These are phyloP conservation scores for Oryzias javanicus DNA, from an alignment of 2,113 vertebrate species.

Conservation along the genomic window DNA sequence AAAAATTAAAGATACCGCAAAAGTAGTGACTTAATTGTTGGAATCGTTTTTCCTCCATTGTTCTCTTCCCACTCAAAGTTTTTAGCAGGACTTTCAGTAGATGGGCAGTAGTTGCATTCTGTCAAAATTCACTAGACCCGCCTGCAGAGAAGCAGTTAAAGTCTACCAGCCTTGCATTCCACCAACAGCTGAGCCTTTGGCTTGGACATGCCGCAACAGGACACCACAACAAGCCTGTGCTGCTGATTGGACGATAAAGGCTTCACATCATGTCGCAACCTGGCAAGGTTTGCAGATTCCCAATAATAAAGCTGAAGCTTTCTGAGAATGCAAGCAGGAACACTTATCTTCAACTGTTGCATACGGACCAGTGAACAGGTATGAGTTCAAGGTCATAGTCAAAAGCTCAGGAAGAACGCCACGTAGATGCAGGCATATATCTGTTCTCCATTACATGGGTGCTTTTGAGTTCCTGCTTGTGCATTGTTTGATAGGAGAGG, in stretches of 20 bases:
- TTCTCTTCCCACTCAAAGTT: not conserved
- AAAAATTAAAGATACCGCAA: too few relatives aligned
- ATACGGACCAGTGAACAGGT: conserved; percentile 6
- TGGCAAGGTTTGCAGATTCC: conserved; percentile 33
- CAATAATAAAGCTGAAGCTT: conserved; percentile 10
- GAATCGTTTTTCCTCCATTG: too few relatives aligned
- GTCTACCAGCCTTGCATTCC: conserved; percentile 52
- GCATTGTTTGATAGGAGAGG: too few relatives aligned
- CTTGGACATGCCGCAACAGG: conserved; percentile 60
- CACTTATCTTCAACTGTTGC: conserved; percentile 11
- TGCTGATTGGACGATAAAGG: conserved; percentile 22
- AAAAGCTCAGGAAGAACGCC: too few relatives aligned
- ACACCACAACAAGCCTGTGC: conserved; percentile 36
- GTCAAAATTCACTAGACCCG: conserved; percentile 14
- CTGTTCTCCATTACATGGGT: too few relatives aligned
- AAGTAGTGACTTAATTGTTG: too few relatives aligned
- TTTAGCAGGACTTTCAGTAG: not conserved
- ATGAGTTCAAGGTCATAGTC: too few relatives aligned
- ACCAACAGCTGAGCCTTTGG: conserved; percentile 60
- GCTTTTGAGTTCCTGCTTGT: too few relatives aligned
- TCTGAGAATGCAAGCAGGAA: conserved; percentile 11
- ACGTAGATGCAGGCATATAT: too few relatives aligned
- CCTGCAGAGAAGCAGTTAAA: conserved; percentile 24
- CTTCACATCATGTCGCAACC: conserved; percentile 50
- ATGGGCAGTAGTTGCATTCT: not conserved